Evolutionary conservation across 1,140 invertebrate species (phyloP).

Genomic region (Metaphire vulgaris): DNA sequence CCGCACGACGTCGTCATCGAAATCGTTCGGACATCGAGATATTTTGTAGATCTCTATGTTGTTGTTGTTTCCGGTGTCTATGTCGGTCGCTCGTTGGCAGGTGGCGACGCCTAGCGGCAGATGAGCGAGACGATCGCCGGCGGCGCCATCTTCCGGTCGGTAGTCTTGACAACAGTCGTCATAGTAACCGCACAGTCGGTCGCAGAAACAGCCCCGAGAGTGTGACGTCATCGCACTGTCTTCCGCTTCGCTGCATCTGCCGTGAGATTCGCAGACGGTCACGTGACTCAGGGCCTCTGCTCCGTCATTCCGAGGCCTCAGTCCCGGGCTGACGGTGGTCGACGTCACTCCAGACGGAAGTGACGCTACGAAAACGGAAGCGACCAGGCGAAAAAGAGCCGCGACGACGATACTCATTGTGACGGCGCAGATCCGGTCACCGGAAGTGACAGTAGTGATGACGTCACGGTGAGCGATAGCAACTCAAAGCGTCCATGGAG

Average conservation of each 20-base stretch:
- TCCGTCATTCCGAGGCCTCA: too few relatives aligned
- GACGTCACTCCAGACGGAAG: too few relatives aligned
- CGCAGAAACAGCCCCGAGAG: constrained; percentile 21
- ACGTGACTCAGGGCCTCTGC: too few relatives aligned
- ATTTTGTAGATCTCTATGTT: constrained; percentile 11
- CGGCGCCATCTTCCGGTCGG: too few relatives aligned
- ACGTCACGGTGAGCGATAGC: too few relatives aligned
- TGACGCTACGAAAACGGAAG: too few relatives aligned
- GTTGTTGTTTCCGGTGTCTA: neutral
- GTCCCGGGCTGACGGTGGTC: too few relatives aligned
- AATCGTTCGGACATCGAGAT: neutral
- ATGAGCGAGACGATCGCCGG: neutral
- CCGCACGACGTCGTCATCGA: neutral
- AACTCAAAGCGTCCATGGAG: too few relatives aligned
- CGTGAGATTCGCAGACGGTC: neutral
- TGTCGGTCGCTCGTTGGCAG: neutral
- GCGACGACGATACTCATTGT: too few relatives aligned
- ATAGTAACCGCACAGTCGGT: constrained; percentile 19
- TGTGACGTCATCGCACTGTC: neutral
- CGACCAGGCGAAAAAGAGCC: too few relatives aligned
- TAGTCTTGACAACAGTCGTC: constrained; percentile 26
- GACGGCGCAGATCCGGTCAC: too few relatives aligned
- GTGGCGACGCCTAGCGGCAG: neutral
- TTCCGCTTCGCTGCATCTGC: neutral
- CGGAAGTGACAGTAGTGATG: too few relatives aligned